phyloP scores from a whole-genome alignment of 2,113 vertebrate genomes.

The Blennius ocellaris region DNA sequence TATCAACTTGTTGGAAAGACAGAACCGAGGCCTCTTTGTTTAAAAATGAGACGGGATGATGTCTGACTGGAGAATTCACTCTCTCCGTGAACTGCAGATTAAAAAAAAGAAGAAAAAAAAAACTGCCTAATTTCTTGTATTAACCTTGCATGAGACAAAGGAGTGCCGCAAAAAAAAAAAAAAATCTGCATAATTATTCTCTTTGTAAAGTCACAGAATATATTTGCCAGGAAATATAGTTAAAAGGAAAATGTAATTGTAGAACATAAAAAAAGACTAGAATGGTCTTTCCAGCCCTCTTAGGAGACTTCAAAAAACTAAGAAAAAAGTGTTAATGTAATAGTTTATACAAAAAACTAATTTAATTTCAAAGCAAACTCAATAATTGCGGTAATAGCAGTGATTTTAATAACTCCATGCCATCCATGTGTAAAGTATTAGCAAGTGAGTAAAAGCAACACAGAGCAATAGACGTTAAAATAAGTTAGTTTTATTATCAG shows the following conservation, averaged over 20 bases:
- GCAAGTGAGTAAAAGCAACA: neutral
- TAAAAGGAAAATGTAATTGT: neutral
- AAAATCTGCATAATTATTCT: constrained; percentile 20
- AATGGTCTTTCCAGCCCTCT: neutral
- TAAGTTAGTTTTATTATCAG: neutral
- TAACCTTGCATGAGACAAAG: constrained; percentile 17
- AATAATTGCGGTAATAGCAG: neutral
- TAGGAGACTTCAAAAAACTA: constrained; percentile 20
- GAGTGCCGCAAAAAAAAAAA: neutral
- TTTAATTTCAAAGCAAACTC: constrained; percentile 3
- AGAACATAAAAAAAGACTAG: constrained; percentile 3
- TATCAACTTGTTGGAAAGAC: constrained; percentile 35
- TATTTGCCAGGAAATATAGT: neutral
- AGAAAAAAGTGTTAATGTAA: too few species aligned
- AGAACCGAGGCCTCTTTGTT: constrained; percentile 26
- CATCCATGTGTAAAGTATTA: neutral
- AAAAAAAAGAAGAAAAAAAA: constrained; percentile 25
- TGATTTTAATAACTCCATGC: constrained; percentile 1
- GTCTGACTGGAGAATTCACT: constrained; percentile 13
- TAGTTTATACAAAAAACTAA: neutral
- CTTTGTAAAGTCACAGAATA: constrained; percentile 5
- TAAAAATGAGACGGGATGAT: constrained; percentile 19
- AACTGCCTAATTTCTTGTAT: constrained; percentile 22
- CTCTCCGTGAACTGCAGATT: constrained; percentile 19
- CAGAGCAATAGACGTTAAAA: neutral